Conservation (phyloP, 2,888 invertebrate genomes). For the Stenurella melanura region DNA sequence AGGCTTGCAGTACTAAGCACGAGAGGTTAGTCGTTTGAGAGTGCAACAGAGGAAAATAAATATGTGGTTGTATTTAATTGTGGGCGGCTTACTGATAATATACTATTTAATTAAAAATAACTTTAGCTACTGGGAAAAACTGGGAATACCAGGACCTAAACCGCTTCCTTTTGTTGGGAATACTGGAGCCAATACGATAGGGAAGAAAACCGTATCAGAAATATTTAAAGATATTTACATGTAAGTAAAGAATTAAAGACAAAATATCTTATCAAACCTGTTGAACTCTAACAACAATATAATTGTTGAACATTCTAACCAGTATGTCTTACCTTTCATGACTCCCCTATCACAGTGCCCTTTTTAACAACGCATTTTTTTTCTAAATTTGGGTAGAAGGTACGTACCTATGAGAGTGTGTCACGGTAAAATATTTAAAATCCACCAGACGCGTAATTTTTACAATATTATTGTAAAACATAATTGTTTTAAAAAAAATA, state of each 20-base stretch:
- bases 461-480: too few relatives aligned
- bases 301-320: too few relatives aligned
- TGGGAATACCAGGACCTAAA: constrained; percentile 59
- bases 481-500: too few relatives aligned
- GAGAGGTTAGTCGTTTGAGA: not conserved
- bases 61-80: not conserved
- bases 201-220: constrained; percentile 60
- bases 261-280: not conserved
- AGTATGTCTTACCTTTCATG: too few relatives aligned
- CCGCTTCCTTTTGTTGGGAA: constrained; percentile 57
- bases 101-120: not conserved
- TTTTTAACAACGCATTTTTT: too few relatives aligned
- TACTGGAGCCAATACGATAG: constrained; percentile 57
- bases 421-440: too few relatives aligned
- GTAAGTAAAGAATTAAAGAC: constrained; percentile 49
- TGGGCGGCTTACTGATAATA: constrained; percentile 38
- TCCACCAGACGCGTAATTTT: too few relatives aligned
- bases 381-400: too few relatives aligned
- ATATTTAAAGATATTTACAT: constrained; percentile 63
- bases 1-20: too few relatives aligned
- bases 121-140: constrained; percentile 56
- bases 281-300: too few relatives aligned
- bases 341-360: too few relatives aligned
- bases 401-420: too few relatives aligned
- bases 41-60: not conserved